Percentiles rank a stretch among this genome's conserved stretches.
phyloP scores from a whole-genome alignment of 2,888 invertebrate genomes.

The Macrophya alboannulata region DNA sequence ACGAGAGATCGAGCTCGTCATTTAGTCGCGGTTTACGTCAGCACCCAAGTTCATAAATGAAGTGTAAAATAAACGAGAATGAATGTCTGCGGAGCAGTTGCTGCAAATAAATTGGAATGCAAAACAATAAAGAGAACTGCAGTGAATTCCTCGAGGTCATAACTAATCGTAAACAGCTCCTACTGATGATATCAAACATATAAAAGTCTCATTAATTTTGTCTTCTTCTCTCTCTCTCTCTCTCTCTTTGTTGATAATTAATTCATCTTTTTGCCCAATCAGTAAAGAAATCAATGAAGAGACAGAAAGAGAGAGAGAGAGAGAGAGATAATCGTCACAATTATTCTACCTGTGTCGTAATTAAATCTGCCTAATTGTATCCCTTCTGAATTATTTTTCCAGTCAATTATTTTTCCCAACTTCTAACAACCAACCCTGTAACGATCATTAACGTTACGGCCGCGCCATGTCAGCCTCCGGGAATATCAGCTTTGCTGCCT shows the following conservation, averaged over 20 bases:
- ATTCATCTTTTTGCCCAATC: neutral
- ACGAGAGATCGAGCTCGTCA: neutral
- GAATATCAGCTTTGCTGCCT: neutral
- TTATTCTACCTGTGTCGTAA: neutral
- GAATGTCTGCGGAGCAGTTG: neutral
- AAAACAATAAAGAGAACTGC: slow-evolving; percentile 27
- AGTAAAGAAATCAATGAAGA: too few relatives aligned
- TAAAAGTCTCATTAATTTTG: neutral
- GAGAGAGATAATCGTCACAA: neutral
- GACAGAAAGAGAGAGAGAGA: neutral
- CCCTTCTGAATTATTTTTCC: neutral
- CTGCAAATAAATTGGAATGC: slow-evolving; percentile 23
- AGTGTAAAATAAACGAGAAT: slow-evolving; percentile 33
- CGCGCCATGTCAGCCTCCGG: slow-evolving; percentile 41
- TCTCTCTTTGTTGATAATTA: neutral
- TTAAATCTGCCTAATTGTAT: neutral
- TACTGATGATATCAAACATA: neutral
- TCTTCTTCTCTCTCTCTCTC: neutral
- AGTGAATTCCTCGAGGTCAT: slow-evolving; percentile 16
- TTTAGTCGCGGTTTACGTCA: neutral
- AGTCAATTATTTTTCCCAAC: neutral
- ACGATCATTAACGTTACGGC: slow-evolving; percentile 32
- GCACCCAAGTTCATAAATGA: slow-evolving; percentile 3
- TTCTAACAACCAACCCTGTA: neutral
- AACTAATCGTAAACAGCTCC: slow-evolving; percentile 13